phyloP scores from a whole-genome alignment of 1,140 invertebrate species.

The Dolichoris vasculosae region DNA sequence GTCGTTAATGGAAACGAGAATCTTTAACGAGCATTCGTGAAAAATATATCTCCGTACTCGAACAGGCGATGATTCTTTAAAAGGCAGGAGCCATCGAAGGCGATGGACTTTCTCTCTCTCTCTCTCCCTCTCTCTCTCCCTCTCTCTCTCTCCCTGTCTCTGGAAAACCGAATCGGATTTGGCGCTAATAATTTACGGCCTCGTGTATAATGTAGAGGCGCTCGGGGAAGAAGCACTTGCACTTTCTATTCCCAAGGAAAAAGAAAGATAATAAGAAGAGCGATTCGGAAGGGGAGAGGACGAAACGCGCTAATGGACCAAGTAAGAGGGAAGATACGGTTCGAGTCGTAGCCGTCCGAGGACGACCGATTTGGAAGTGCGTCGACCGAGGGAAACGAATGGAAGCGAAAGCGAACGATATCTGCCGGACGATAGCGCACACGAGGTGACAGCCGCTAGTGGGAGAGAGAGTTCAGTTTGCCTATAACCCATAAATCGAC shows the following conservation, averaged over 20 bases:
- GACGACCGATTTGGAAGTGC: constrained; percentile 14
- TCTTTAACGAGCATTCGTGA: background rate
- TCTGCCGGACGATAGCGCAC: constrained; percentile 59
- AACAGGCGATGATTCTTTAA: constrained; percentile 34
- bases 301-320: constrained; percentile 20
- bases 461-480: constrained; percentile 62
- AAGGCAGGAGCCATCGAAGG: constrained; percentile 10
- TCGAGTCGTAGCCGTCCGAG: constrained; percentile 41
- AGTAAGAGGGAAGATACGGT: constrained; percentile 40
- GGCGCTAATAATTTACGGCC: background rate
- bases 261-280: background rate
- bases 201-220: background rate
- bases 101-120: background rate
- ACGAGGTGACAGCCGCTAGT: constrained; percentile 37
- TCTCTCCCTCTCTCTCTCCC: no score
- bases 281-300: background rate
- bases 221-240: background rate
- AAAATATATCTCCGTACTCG: constrained; percentile 27
- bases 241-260: background rate
- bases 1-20: constrained; percentile 16
- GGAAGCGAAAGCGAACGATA: constrained; percentile 65
- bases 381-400: constrained; percentile 51
- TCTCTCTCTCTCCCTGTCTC: no score
- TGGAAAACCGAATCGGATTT: background rate
- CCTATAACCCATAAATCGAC: constrained; percentile 74